A percentile compares a stretch with the other conserved stretches of the same genome.
Conservation (phyloP, 2,113 vertebrate species). For the Indicator maculatus region DNA sequence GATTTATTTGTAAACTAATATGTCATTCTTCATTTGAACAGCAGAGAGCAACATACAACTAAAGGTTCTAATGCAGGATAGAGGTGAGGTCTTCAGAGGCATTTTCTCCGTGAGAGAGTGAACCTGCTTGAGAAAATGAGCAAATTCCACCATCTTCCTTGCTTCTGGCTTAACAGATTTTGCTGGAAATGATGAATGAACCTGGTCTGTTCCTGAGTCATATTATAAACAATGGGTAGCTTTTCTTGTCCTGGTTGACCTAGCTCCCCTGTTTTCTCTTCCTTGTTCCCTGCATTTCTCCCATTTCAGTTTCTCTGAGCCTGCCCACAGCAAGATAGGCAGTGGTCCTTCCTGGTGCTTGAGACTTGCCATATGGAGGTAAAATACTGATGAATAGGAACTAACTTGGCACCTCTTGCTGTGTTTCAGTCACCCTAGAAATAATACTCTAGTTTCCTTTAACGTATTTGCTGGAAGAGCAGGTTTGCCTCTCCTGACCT, state of each 20-base stretch:
- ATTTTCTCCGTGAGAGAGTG: neutral
- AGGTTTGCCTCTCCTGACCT: neutral
- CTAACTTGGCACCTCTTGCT: neutral
- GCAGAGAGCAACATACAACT: slow-evolving; percentile 4
- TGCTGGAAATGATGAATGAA: neutral
- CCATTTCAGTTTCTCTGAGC: neutral
- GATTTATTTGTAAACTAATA: neutral
- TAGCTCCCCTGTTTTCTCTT: neutral
- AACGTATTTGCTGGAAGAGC: neutral
- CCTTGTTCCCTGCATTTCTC: neutral
- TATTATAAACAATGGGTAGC: neutral
- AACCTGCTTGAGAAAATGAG: neutral
- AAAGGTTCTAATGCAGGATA: neutral
- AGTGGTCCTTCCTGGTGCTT: neutral
- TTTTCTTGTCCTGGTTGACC: neutral
- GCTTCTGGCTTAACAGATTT: neutral
- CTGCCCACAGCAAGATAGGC: neutral
- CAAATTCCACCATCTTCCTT: neutral
- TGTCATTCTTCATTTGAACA: neutral
- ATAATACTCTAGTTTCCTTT: neutral
- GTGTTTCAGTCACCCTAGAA: neutral
- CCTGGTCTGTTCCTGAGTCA: neutral
- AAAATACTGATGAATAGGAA: neutral
- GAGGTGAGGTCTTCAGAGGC: too few relatives aligned
- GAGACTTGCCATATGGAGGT: neutral